These are phyloP conservation scores for Perca schrenkii DNA, from an alignment of 2,113 vertebrate genomes.

Conservation along the genomic window DNA sequence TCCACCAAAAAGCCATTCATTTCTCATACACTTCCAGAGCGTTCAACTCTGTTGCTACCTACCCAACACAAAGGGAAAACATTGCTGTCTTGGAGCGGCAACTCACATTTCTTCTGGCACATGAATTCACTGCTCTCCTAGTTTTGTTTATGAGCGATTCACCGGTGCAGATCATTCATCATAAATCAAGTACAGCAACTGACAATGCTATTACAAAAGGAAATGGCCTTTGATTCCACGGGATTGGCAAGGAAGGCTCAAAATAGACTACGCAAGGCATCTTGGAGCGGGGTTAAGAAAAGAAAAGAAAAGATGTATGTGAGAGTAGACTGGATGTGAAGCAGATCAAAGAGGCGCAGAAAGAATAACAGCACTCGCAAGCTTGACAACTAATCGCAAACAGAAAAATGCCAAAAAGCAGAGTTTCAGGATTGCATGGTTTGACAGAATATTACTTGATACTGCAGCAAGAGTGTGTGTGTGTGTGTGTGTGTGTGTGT, in stretches of 20 bases:
- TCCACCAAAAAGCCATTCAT: constrained; percentile 46
- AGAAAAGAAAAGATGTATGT: neutral
- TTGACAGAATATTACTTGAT: constrained; percentile 28
- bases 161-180: neutral
- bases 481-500: neutral
- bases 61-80: constrained; percentile 43
- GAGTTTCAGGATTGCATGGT: neutral
- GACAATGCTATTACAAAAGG: neutral
- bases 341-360: constrained; percentile 55
- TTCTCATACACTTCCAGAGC: constrained; percentile 43
- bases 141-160: constrained; percentile 27
- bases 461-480: constrained; percentile 12
- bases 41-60: constrained; percentile 35
- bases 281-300: constrained; percentile 28
- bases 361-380: constrained; percentile 1
- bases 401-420: constrained; percentile 28
- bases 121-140: neutral
- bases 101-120: constrained; percentile 9
- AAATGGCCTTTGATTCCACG: constrained; percentile 50
- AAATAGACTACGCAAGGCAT: constrained; percentile 38
- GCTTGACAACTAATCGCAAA: constrained; percentile 49
- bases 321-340: constrained; percentile 27
- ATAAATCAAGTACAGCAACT: neutral
- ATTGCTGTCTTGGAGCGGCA: constrained; percentile 16
- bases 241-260: constrained; percentile 38